Base-by-base conservation (phyloP, 2,113 vertebrate genomes). In the Melanerpes formicivorus region DNA sequence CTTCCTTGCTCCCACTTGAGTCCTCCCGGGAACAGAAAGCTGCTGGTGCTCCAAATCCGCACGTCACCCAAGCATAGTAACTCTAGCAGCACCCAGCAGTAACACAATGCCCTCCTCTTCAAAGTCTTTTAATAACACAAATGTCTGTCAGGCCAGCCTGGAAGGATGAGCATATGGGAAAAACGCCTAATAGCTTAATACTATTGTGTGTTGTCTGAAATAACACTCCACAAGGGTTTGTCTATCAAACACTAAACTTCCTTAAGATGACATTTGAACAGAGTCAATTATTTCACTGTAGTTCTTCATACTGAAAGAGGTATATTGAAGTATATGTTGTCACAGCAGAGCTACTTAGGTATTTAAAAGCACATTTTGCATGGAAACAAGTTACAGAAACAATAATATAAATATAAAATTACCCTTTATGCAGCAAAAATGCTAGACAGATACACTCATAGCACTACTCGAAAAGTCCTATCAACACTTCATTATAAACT, bases 151-250 rank as follows among this genome's bases (percentile, higher is more conserved):
- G 87, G 80, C 60, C 21, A 89, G 74, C 50, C 74, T 88, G 52
- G 71, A 86, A 88, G 63, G 21, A 67, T 65, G 81, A 92, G 81
- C 93, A 87, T 56, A 87, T 15, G 81, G 87, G 54, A 78, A 72
- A 40, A 91, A 93, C 84, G 84, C 78, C 91, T 81, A 93, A 84
- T 90, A 93, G 90, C 84, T 90, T 73, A 63, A 64, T 84, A 84
- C 84, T 90, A 93, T 37, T 87, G 93, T 67, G 69, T 15, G 83
- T 25, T 58, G 0, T 79, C 70, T 83, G 93, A 93, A 96, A 88
- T 84, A 90, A 84, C 69, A 87, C 87, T 72, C 66, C 9, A 8
- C 60, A 27, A 94, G 93, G 91, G 87, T 84, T 92, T 88, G 90
- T 75, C 30, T 3, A 81, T 21, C 9, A 40, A 80, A 81, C 78